Conservation (phyloP, 1,140 invertebrate genomes). For the Macrocentrus cingulum region DNA sequence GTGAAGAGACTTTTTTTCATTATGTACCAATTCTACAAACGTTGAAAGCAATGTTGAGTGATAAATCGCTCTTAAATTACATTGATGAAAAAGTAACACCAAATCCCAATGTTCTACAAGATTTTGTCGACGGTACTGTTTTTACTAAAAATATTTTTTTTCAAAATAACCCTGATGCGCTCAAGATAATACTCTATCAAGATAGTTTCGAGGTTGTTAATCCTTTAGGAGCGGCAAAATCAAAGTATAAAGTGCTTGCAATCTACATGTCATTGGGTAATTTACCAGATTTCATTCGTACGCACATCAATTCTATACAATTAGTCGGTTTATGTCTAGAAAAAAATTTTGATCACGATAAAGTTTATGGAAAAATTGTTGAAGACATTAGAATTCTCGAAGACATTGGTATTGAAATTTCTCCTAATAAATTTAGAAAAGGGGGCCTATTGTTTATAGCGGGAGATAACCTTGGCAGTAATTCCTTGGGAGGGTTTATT, state of each 20-base stretch:
- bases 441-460: slow-evolving; percentile 36
- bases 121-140: slow-evolving; percentile 40
- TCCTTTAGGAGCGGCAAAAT: slow-evolving; percentile 40
- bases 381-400: slow-evolving; percentile 42
- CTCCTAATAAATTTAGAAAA: slow-evolving; percentile 29
- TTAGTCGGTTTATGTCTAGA: slow-evolving; percentile 40
- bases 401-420: slow-evolving; percentile 31
- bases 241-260: slow-evolving; percentile 43
- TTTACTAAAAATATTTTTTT: slow-evolving; percentile 42
- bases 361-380: slow-evolving; percentile 38
- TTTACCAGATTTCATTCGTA: slow-evolving; percentile 30
- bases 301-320: slow-evolving; percentile 38
- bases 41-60: slow-evolving; percentile 29
- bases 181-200: slow-evolving; percentile 47
- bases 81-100: too few species aligned
- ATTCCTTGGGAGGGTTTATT: slow-evolving; percentile 35
- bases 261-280: slow-evolving; percentile 45
- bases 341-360: slow-evolving; percentile 36
- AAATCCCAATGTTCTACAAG: slow-evolving; percentile 25
- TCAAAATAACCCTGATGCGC: slow-evolving; percentile 32
- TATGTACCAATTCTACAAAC: slow-evolving; percentile 37
- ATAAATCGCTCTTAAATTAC: slow-evolving; percentile 8
- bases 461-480: slow-evolving; percentile 41
- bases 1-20: slow-evolving; percentile 29
- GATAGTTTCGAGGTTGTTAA: slow-evolving; percentile 47